Evolutionary conservation across 2,888 invertebrate species (phyloP), one percentile per base, ranked within the genome.

Genomic region (Orthosia gothica): DNA sequence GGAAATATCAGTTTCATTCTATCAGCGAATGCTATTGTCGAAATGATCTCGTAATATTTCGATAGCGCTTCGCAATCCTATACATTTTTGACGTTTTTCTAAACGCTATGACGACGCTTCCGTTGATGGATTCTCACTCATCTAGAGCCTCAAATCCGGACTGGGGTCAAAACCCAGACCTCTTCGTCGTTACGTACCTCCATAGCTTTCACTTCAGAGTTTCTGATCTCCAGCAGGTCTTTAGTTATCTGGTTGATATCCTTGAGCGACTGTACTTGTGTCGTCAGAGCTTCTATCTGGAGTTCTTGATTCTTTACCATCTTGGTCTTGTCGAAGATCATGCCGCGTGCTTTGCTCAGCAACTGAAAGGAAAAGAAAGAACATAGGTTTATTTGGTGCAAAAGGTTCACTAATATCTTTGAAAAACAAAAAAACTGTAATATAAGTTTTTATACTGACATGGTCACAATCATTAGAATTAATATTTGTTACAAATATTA

Each of bases 211-310:
- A 98, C 97, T 95, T 98, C 98, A 71, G 98, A 96, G 89, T 98
- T 98, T 81, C 98, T 97, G 63, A 98, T 98, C 88, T 98, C 98
- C 32, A 98, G 92, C 89, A 98, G 95, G 86, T 98, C 98, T 91
- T 98, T 98, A 3, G 98, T 98, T 76, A 98, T 98, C 15, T 97
- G 94, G n/a, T 98, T 97, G 61, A 98, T 98, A 89, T 98, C 98
- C 91, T 98, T 98, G 50, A 98, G 95, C 1, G 98, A 98, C 58
- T 97, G 96, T 12, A 98, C 98, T 92, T 98, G 98, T 12, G 97
- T 97, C 47, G 95, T 97, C 64, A 98, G 92, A 0, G 98, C 98
- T 76, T 97, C 97, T 70, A 98, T 98, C 93, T 98, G 98, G 83
- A 98, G 96, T 90, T 98, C 98, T 89, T 98, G 98, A 91, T 98